Base-by-base conservation (phyloP, 2,797 vertebrate genomes). In the Spinibarbus caldwelli region DNA sequence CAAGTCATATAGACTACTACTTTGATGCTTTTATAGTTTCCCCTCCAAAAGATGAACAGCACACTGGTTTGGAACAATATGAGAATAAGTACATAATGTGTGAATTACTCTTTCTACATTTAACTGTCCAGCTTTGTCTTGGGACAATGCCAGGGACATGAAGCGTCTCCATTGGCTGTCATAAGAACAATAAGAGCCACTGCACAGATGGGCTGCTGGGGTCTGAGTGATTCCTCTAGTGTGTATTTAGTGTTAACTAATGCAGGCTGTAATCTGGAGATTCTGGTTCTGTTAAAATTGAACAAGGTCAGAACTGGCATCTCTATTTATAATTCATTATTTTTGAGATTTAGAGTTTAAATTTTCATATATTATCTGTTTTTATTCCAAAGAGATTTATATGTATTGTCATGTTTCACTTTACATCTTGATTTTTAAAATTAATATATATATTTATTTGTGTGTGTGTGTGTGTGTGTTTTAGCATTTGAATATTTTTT, bases 171-270 rank as follows among this genome's bases (percentile, higher is more conserved):
- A 26, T 64, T 82, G 80, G 80, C 70, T 47, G 26, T 47, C 21
- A 34, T 45, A 45, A 31, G 80, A 72, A 82, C 68, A 82, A 82
- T 62, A 45, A 45, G 52, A n/a, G 52, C 52, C 2, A 5, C 26
- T 82, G 80, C 80, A 72, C 80, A 82, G 80, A 82, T 82, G 80
- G 80, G 26, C 80, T 62, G 68, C 70, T 82, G 68, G 66, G 67
- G 47, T 81, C 66, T 38, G 14, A 80, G 49, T 62, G 17, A 45
- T 72, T 31, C 45, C 38, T 59, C 26, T 21, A 15, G 49, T 76
- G 73, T 10, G n/a, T n/a, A n/a, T n/a, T 71, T n/a, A 67, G 59
- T 68, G 62, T 68, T 52, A 59, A 72, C 11, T 34, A 72, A 59
- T 15, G 19, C 38, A 34, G 52, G 36, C 4, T 34, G 67, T 34